A percentile compares a stretch with the other conserved stretches of the same genome.
These are phyloP conservation scores for Trachelus tabidus DNA, from an alignment of 2,888 invertebrate genomes.

Conservation along the genomic window DNA sequence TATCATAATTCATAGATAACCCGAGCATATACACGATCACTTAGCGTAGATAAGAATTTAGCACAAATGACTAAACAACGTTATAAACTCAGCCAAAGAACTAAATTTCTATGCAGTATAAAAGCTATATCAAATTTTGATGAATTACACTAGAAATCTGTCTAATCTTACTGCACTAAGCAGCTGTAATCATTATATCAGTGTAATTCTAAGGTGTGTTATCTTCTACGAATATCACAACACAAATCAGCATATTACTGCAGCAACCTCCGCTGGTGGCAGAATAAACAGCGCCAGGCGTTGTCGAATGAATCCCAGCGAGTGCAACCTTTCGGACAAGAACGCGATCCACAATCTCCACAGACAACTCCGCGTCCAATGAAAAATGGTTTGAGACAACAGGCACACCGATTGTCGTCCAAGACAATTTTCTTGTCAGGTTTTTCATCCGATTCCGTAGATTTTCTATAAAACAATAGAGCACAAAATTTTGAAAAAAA, in stretches of 20 bases:
- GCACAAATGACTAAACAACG: background rate
- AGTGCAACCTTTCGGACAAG: constrained; percentile 56
- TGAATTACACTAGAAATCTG: background rate
- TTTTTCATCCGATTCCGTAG: constrained; percentile 28
- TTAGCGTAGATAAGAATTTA: background rate
- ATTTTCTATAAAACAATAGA: constrained; percentile 31
- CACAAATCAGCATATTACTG: constrained; percentile 12
- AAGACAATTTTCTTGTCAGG: constrained; percentile 17
- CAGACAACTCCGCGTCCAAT: constrained; percentile 51
- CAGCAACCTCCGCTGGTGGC: constrained; percentile 55
- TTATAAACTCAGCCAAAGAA: background rate
- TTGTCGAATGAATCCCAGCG: constrained; percentile 53
- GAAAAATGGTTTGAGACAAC: constrained; percentile 57
- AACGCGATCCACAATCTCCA: constrained; percentile 52
- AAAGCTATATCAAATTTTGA: background rate
- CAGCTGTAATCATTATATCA: background rate
- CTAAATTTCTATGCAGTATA: background rate
- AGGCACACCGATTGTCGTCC: constrained; percentile 54
- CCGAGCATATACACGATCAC: background rate
- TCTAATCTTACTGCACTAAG: background rate
- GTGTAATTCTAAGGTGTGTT: background rate
- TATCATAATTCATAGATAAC: background rate
- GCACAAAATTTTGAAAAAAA: background rate
- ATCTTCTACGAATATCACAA: background rate
- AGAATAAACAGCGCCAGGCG: constrained; percentile 57